Evolutionary conservation across 2,888 invertebrate genomes (phyloP).

Genomic region (Dasysyrphus tricinctus): DNA sequence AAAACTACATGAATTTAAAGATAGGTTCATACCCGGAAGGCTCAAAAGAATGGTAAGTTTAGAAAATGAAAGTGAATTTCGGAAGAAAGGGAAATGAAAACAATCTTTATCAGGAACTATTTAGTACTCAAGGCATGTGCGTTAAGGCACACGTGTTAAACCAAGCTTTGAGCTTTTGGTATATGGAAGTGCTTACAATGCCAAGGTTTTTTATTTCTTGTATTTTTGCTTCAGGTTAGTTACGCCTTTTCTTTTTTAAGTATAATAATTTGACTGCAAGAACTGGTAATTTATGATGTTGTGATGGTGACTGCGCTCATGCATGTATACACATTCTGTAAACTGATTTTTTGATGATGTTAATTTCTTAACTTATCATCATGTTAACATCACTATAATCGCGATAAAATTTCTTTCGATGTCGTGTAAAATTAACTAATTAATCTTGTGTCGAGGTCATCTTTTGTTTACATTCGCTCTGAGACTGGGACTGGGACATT

Average conservation of each 20-base stretch:
- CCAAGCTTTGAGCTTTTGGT: background rate
- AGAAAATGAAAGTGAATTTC: conserved; percentile 55
- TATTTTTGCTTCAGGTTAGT: background rate
- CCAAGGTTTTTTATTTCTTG: conserved; percentile 27
- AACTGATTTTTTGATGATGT: background rate
- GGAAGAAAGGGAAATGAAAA: conserved; percentile 18
- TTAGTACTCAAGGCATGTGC: conserved; percentile 1
- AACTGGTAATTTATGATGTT: conserved; percentile 1
- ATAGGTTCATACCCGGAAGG: conserved; percentile 30
- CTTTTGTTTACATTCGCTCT: conserved; percentile 15
- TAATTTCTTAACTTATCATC: conserved; percentile 13
- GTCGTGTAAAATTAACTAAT: conserved; percentile 17
- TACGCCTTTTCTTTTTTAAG: background rate
- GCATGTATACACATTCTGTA: background rate
- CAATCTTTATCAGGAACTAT: background rate
- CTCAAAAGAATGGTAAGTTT: conserved; percentile 30
- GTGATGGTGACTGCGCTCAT: background rate
- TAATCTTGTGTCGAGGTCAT: conserved; percentile 31
- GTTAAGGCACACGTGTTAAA: conserved; percentile 2
- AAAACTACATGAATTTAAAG: conserved; percentile 20
- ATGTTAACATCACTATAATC: conserved; percentile 15
- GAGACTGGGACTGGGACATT: too few species aligned
- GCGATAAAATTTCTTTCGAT: conserved; percentile 28
- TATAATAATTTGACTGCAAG: background rate
- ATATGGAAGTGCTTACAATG: conserved; percentile 22